phyloP scores from a whole-genome alignment of 2,888 invertebrate species.

The Eueremaeus valkanovi region DNA sequence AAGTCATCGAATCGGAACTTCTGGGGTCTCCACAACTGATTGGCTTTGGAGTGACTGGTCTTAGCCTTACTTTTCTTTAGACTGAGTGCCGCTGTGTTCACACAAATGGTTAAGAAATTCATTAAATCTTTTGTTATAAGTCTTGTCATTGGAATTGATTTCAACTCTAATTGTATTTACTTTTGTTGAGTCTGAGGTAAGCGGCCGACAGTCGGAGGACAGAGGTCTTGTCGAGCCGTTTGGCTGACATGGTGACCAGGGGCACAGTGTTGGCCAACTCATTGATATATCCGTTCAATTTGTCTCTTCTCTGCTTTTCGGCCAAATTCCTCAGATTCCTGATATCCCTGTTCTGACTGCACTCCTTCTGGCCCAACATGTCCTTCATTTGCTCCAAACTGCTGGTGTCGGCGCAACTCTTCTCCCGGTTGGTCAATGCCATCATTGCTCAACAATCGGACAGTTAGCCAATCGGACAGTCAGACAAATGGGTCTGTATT shows the following conservation, averaged over 20 bases:
- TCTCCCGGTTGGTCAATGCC: neutral
- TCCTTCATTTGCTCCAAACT: neutral
- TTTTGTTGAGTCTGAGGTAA: conserved; percentile 73
- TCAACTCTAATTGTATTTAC: conserved; percentile 51
- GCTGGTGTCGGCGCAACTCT: neutral
- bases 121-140: conserved; percentile 20
- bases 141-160: neutral
- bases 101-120: conserved; percentile 5
- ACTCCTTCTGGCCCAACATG: neutral
- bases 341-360: neutral
- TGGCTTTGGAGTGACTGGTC: conserved; percentile 1
- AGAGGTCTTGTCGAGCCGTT: conserved; percentile 85
- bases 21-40: conserved; percentile 24
- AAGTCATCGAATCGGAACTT: neutral
- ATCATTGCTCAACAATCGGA: too few relatives aligned
- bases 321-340: conserved; percentile 66
- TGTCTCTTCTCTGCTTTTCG: conserved; percentile 84
- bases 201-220: conserved; percentile 80
- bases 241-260: conserved; percentile 73
- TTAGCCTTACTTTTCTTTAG: neutral
- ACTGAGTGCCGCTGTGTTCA: neutral
- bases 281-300: conserved; percentile 76
- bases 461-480: too few relatives aligned
- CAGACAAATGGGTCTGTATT: too few relatives aligned
- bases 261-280: conserved; percentile 77